These are phyloP conservation scores for Rhopalosiphum maidis DNA, from an alignment of 1,140 invertebrate genomes.

Conservation along the genomic window DNA sequence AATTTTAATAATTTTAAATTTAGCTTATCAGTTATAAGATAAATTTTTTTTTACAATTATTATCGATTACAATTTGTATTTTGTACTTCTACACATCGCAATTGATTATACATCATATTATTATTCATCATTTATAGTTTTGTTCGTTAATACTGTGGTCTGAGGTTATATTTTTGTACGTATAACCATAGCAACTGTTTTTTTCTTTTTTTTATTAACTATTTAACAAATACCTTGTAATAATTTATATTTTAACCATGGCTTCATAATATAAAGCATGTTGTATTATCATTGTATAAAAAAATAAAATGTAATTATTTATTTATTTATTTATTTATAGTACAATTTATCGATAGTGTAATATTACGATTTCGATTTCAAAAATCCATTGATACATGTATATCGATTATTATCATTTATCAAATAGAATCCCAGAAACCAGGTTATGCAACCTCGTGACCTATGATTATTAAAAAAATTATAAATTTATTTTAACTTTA, in stretches of 20 bases:
- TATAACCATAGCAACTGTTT: neutral
- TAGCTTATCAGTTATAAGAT: too few relatives aligned
- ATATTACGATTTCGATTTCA: neutral
- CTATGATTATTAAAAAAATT: slow-evolving; percentile 31
- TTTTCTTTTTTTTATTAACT: neutral
- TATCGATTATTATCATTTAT: slow-evolving; percentile 42
- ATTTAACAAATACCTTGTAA: neutral
- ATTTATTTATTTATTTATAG: too few relatives aligned
- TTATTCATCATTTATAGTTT: too few relatives aligned
- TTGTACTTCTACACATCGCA: too few relatives aligned
- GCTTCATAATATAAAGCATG: too few relatives aligned
- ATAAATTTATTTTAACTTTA: slow-evolving; percentile 2
- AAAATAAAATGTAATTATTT: too few relatives aligned
- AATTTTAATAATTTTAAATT: too few relatives aligned
- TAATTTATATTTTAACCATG: neutral
- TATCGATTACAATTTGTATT: too few relatives aligned
- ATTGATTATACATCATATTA: too few relatives aligned
- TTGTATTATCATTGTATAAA: neutral
- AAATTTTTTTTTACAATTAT: too few relatives aligned
- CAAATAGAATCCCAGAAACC: slow-evolving; percentile 21
- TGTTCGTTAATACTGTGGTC: too few relatives aligned
- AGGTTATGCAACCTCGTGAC: slow-evolving; percentile 55
- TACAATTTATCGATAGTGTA: neutral
- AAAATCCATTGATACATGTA: neutral
- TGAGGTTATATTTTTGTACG: neutral